These are phyloP conservation scores for Sebastes glaucus DNA, from an alignment of 2,797 vertebrate species.

Conservation along the genomic window DNA sequence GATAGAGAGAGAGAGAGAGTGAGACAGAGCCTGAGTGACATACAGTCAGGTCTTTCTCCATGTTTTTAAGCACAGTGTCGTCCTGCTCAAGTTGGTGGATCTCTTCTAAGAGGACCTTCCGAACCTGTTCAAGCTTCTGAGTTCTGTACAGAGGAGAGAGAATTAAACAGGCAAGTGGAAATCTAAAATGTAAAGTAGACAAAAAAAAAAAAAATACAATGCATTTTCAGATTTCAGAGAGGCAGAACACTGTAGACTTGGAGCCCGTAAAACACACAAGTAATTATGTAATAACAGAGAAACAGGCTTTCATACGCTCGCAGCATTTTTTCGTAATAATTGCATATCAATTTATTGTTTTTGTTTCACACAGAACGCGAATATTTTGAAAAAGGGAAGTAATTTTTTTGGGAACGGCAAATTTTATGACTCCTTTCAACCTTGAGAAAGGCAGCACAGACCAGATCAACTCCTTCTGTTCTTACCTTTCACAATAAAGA, in stretches of 20 bases:
- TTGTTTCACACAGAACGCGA: too few relatives aligned
- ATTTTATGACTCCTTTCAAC: too few relatives aligned
- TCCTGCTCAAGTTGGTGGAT: constrained; percentile 88
- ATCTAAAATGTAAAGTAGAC: neutral
- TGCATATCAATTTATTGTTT: too few relatives aligned
- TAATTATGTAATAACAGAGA: neutral
- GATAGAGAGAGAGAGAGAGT: neutral
- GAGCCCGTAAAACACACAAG: neutral
- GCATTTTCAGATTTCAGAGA: neutral
- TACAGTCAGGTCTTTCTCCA: constrained; percentile 92
- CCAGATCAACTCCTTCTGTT: too few relatives aligned
- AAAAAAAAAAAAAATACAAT: neutral
- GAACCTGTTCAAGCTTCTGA: constrained; percentile 84
- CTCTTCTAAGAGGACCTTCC: constrained; percentile 83
- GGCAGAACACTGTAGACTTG: neutral
- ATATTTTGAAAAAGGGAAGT: too few relatives aligned
- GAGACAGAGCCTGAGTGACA: neutral
- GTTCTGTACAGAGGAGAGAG: constrained; percentile 76
- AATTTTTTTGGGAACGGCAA: too few relatives aligned
- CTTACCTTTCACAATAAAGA: too few relatives aligned
- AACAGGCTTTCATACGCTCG: too few relatives aligned
- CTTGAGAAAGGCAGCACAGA: too few relatives aligned
- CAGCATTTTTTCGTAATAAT: too few relatives aligned
- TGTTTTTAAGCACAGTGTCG: constrained; percentile 82
- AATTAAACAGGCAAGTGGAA: neutral